Percentiles rank a stretch among this genome's conserved stretches.
phyloP scores from a whole-genome alignment of 2,888 invertebrate species.

The Eristalis arbustorum region DNA sequence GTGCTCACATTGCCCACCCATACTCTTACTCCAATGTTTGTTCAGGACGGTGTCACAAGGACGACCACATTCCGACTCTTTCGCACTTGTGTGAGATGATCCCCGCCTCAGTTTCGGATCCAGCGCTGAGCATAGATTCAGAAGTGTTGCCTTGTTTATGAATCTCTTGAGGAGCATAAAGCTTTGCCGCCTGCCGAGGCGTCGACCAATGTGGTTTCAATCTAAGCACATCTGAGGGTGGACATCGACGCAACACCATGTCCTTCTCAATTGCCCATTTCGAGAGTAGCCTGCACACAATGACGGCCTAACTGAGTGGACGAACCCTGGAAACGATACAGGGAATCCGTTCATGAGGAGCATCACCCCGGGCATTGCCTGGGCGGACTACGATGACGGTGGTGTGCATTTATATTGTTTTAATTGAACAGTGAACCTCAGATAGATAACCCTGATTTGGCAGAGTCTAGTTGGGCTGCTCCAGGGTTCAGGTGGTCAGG shows the following conservation, averaged over 20 bases:
- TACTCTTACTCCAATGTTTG: slow-evolving; percentile 12
- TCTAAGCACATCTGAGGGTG: slow-evolving; percentile 20
- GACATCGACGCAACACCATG: slow-evolving; percentile 47
- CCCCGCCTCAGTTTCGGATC: background rate
- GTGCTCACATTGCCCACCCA: slow-evolving; percentile 19
- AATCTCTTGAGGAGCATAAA: slow-evolving; percentile 56
- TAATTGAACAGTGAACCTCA: slow-evolving; percentile 66
- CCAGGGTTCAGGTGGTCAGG: slow-evolving; percentile 26
- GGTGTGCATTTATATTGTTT: slow-evolving; percentile 61
- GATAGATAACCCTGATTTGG: slow-evolving; percentile 62
- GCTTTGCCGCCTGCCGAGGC: slow-evolving; percentile 12
- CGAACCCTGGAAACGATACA: slow-evolving; percentile 20
- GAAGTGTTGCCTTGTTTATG: slow-evolving; percentile 58
- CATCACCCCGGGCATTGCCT: slow-evolving; percentile 5
- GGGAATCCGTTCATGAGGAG: slow-evolving; percentile 16
- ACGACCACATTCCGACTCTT: background rate
- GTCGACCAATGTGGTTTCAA: slow-evolving; percentile 36
- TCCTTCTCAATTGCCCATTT: background rate
- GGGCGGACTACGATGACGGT: slow-evolving; percentile 23
- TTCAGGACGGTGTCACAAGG: slow-evolving; percentile 19
- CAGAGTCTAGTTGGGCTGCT: slow-evolving; percentile 48
- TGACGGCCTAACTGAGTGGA: slow-evolving; percentile 30
- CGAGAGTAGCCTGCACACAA: slow-evolving; percentile 26
- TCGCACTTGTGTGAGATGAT: background rate
- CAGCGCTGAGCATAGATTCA: slow-evolving; percentile 13